Base-by-base conservation (phyloP, 2,888 invertebrate species). In the Volucella bombylans region DNA sequence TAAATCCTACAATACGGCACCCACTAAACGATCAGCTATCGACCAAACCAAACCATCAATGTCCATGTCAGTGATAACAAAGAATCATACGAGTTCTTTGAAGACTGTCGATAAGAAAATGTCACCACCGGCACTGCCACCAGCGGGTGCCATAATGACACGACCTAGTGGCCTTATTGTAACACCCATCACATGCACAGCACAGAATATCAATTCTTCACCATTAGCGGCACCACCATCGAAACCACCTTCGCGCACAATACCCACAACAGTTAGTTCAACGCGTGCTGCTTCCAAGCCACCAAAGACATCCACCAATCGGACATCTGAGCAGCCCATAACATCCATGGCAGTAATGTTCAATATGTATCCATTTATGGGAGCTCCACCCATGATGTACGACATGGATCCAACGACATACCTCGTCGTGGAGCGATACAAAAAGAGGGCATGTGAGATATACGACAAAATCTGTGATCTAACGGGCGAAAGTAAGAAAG, bases 381-480 rank as follows among this genome's bases (percentile, higher is more conserved):
- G 72, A 15, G 50, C 55, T 31, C 69, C 73, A 8, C 47, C 62
- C 1, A 77, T 72, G 72, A 68, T 85, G 72, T 85, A 76, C n/a
- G 81, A 81, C 41, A 62, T 83, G 39, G 65, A 79, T 61, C 52
- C 74, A 8, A 59, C 83, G 2, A 92, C 94, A 41, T 97, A 95
- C 91, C 92, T 96, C 50, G 93, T 95, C 87, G 93, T 95, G 83
- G 95, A 95, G 76, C 89, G 91, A 18, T 92, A 86, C 65, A 91
- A 92, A 74, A 91, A 91, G 74, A 88, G 92, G 59, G 92, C 92
- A 45, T 91, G 91, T 77, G 90, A 91, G 89, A 91, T 92, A 73
- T 92, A 91, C 82, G 93, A 93, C n/a, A 94, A 94, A 89, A 93
- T 95, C 87, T 95, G 95, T 90, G 93, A 94, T 89, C 88, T 95